Evolutionary conservation across 2,113 vertebrate genomes (phyloP).

Genomic region (Clarias gariepinus): DNA sequence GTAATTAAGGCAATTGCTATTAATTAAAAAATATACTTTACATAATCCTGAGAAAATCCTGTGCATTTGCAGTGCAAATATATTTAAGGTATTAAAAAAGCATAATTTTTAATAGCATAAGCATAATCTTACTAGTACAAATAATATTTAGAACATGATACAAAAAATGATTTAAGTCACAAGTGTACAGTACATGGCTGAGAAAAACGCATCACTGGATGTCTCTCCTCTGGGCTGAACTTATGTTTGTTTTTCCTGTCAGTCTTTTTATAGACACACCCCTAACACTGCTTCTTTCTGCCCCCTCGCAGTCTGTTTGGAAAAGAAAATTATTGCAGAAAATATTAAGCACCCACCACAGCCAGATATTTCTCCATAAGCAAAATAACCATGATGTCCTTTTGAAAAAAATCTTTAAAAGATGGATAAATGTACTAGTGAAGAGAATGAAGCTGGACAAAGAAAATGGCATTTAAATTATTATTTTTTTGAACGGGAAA

Average conservation of each 20-base stretch:
- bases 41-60: neutral
- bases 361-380: neutral
- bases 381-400: neutral
- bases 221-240: neutral
- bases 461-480: neutral
- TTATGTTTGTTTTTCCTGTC: neutral
- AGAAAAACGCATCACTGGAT: neutral
- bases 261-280: neutral
- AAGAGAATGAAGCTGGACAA: neutral
- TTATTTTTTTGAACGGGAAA: no score
- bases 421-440: neutral
- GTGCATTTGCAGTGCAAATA: neutral
- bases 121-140: neutral
- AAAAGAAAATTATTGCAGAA: neutral
- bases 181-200: neutral
- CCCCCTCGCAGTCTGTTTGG: neutral
- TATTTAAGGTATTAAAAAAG: neutral
- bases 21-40: neutral
- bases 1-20: neutral
- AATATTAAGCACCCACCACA: neutral
- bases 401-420: neutral
- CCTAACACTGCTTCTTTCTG: neutral
- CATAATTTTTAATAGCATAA: neutral
- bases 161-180: neutral
- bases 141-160: neutral